Evolutionary conservation across 2,797 vertebrate species (phyloP), one percentile per base, ranked within the genome.

Genomic region (Lagorchestes hirsutus): DNA sequence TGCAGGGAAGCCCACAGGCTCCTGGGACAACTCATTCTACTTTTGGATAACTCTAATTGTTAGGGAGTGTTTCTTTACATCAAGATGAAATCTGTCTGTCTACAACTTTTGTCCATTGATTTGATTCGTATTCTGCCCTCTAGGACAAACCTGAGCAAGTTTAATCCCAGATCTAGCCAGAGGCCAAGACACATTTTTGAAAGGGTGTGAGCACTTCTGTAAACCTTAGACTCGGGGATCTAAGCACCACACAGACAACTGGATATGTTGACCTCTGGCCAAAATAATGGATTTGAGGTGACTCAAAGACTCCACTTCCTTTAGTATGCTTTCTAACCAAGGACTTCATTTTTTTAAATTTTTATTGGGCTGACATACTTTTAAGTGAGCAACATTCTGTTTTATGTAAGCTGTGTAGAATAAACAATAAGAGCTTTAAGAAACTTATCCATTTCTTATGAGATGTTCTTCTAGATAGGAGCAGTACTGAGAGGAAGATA

Each of bases 391-490:
- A 95, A 67, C 74, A 94, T 96, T 96, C 46, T 40, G 34, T 14
- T 57, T 27, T 3, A 31, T 62, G 12, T 67, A 58, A 82, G 74
- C 93, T 93, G 92, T 94, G 87, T 94, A 93, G 31, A 96, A 93
- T 59, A 3, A 5, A 93, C n/a, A 96, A 94, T 16, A 54, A 62
- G 46, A 95, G 56, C 95, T 93, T 96, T 97, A 95, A 97, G 97
- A 62, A 18, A 95, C 0, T 18, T 97, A 96, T 96, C 96, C 96
- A 97, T 95, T 57, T 97, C 91, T 98, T 96, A 97, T 96, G 87
- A 97, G 40, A 29, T 96, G 29, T 87, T 96, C 0, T 31, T 27
- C 58, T 95, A 87, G 29, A 22, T 46, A 82, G n/a, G 74, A 82
- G 40, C 74, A 24, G 40, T 82, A 67, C 74, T 0, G 9, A 82